These are phyloP conservation scores for Anthopleura xanthogrammica DNA, from an alignment of 92 coral and sea anemone genomes.

Conservation along the genomic window DNA sequence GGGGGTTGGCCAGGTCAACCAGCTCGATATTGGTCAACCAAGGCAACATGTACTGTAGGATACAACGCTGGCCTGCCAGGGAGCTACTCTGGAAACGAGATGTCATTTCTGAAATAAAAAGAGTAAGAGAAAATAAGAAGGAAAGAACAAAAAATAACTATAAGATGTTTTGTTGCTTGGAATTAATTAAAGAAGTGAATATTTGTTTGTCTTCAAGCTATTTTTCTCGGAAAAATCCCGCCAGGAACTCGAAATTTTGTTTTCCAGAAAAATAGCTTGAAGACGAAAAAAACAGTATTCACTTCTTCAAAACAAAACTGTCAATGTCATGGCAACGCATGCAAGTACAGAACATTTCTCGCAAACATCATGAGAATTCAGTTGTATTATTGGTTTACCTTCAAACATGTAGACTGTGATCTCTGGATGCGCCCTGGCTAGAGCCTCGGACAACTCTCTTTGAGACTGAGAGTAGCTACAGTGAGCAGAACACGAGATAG, in stretches of 20 bases:
- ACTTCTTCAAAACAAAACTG: too few relatives aligned
- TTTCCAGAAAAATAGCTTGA: too few relatives aligned
- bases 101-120: slow-evolving; percentile 75
- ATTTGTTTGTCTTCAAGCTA: too few relatives aligned
- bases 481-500: slow-evolving; percentile 81
- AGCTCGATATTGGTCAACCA: slow-evolving; percentile 93
- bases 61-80: slow-evolving; percentile 86
- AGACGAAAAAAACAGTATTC: too few relatives aligned
- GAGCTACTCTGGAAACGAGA: slow-evolving; percentile 88
- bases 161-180: too few relatives aligned
- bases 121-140: neutral
- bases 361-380: too few relatives aligned
- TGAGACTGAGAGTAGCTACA: slow-evolving; percentile 95
- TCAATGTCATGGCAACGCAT: too few relatives aligned
- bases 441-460: slow-evolving; percentile 70
- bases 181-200: too few relatives aligned
- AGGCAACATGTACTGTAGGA: slow-evolving; percentile 91
- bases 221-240: too few relatives aligned
- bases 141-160: neutral
- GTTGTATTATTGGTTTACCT: slow-evolving; percentile 46
- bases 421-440: slow-evolving; percentile 95
- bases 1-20: slow-evolving; percentile 78
- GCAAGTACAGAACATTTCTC: too few relatives aligned
- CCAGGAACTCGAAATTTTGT: too few relatives aligned
- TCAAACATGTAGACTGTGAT: slow-evolving; percentile 91